Conservation (phyloP, 2,888 invertebrate genomes). For the Ischnura elegans region DNA sequence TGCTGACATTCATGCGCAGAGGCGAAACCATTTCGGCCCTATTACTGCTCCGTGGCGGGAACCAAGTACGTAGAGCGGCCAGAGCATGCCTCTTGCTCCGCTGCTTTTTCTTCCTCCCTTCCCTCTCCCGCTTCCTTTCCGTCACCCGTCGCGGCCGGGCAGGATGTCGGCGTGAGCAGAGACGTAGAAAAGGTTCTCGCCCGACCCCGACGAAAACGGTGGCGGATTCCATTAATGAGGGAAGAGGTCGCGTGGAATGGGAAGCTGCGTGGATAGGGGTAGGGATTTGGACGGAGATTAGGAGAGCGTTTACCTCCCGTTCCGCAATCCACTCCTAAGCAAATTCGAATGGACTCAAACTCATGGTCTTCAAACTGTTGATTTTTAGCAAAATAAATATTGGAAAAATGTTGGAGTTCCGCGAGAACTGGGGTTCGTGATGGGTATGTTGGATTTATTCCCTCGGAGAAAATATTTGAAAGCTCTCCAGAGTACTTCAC, state of each 20-base stretch:
- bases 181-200: not conserved
- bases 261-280: not conserved
- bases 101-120: not conserved
- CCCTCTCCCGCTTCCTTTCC: not conserved
- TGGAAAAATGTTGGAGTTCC: not conserved
- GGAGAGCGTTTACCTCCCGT: not conserved
- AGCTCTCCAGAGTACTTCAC: no score
- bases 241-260: not conserved
- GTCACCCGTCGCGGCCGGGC: not conserved
- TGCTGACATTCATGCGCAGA: no score
- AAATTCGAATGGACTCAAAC: not conserved
- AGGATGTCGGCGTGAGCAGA: not conserved
- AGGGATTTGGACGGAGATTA: not conserved
- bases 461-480: no score
- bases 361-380: no score
- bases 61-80: no score
- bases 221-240: not conserved
- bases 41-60: no score
- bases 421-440: no score
- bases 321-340: not conserved
- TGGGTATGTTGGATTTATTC: no score
- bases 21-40: no score
- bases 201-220: not conserved
- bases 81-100: no score
- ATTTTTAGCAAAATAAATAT: no score